Evolutionary conservation across 2,113 vertebrate species (phyloP).

Genomic region (Ammospiza nelsoni): DNA sequence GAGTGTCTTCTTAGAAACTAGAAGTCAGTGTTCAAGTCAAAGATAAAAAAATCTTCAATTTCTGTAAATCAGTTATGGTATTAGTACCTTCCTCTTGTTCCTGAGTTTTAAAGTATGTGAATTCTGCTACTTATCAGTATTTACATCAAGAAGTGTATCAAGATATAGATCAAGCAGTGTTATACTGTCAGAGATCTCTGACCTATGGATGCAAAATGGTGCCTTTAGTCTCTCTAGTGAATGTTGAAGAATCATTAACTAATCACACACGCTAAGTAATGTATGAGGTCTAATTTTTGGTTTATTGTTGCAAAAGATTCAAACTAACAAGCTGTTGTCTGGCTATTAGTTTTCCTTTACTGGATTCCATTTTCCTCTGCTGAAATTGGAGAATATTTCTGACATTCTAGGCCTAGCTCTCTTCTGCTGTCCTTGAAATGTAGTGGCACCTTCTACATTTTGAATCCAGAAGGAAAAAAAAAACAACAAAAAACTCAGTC

Average conservation of each 20-base stretch:
- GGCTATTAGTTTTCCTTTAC: neutral
- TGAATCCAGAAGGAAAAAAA: neutral
- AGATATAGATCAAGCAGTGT: neutral
- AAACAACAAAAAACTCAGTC: rapidly evolving
- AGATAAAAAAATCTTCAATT: neutral
- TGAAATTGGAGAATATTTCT: neutral
- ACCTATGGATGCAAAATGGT: neutral
- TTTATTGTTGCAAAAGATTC: neutral
- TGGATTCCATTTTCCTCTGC: neutral
- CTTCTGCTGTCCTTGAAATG: neutral
- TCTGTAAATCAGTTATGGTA: neutral
- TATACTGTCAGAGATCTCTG: neutral
- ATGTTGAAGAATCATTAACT: neutral
- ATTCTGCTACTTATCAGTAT: neutral
- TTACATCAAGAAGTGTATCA: neutral
- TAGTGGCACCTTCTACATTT: neutral
- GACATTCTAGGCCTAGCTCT: neutral
- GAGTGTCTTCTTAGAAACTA: neutral
- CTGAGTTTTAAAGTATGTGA: neutral
- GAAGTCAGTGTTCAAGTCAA: neutral
- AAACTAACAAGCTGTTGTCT: neutral
- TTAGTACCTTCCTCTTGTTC: neutral
- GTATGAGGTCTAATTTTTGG: neutral
- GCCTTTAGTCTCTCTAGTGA: neutral
- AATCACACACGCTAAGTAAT: neutral